These are phyloP conservation scores for Saccostrea echinata DNA, from an alignment of 1,140 invertebrate genomes.

Conservation along the genomic window DNA sequence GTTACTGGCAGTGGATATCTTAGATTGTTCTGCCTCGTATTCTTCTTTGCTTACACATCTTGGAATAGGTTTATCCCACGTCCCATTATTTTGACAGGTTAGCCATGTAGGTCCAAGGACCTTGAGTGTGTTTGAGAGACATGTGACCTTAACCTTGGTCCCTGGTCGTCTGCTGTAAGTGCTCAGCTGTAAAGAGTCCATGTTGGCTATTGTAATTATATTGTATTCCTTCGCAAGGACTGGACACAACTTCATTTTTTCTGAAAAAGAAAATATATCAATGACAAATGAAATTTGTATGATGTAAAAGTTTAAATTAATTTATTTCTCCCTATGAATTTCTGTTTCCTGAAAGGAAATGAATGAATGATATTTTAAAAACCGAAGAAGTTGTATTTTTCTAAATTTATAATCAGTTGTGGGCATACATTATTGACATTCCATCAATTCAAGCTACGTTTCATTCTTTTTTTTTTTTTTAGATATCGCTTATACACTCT, in stretches of 20 bases:
- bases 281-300: no score
- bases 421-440: no score
- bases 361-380: no score
- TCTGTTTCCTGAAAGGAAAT: no score
- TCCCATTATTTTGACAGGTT: not conserved
- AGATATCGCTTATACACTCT: no score
- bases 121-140: not conserved
- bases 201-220: slow-evolving; percentile 16
- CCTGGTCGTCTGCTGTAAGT: not conserved
- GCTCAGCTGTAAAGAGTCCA: not conserved
- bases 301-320: no score
- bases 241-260: slow-evolving; percentile 11
- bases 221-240: not conserved
- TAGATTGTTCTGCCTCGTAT: not conserved
- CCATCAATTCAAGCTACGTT: no score
- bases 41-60: slow-evolving; percentile 35
- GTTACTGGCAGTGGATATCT: not conserved
- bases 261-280: not conserved
- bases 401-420: no score
- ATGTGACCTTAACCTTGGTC: not conserved
- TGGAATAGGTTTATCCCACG: slow-evolving; percentile 20
- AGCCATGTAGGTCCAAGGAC: not conserved
- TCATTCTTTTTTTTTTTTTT: no score
- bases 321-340: no score
- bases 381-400: no score